Base-by-base conservation (phyloP, 2,888 invertebrate species). In the Nemotelus pantherinus region DNA sequence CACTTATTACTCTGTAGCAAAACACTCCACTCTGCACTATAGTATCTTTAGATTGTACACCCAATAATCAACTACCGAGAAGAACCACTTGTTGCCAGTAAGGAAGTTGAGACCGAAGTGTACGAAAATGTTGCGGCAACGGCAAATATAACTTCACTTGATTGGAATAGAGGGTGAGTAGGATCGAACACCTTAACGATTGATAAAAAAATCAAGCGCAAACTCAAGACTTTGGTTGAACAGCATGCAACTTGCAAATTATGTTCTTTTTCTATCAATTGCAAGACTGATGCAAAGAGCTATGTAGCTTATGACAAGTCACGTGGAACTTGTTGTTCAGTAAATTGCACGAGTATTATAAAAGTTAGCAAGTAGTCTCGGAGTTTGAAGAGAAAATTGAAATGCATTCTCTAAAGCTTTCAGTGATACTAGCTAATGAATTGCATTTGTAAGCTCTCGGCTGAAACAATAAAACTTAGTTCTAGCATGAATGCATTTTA, bases 61-160 rank as follows among this genome's bases (percentile, higher is more conserved):
- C 25, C 63, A 39, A 10, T 43, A 63, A 9, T 41, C 41, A 43
- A 63, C 41, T 3, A 1, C 25, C 25, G 25, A 25, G 6, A 1
- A 65, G 45, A 45, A 25, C 44, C 39, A 65, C 65, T 65, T 65
- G 65, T 65, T 65, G 65, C 47, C 65, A 9, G 45, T 45, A 45
- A 3, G 6, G 50, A 50, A 50, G 6, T 50, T 9, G 50, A 50
- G 9, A 50, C 6, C 50, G 50, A 50, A 50, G 9, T 50, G 50
- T 50, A 7, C 6, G 50, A 7, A 50, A 50, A 1, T 9, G 9
- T 1, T 9, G 1, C 50, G 50, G 9, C 6, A 50, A 50, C 5
- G 50, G 50, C 9, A 1, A 7, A 50, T 5, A 50, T 7, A 9
- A 7, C 9, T 50, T 7, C 50, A 7, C 50, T 7, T 5, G 9